Conservation (phyloP, 35 echinoderm and acorn worm species). For the Anneissia japonica region DNA sequence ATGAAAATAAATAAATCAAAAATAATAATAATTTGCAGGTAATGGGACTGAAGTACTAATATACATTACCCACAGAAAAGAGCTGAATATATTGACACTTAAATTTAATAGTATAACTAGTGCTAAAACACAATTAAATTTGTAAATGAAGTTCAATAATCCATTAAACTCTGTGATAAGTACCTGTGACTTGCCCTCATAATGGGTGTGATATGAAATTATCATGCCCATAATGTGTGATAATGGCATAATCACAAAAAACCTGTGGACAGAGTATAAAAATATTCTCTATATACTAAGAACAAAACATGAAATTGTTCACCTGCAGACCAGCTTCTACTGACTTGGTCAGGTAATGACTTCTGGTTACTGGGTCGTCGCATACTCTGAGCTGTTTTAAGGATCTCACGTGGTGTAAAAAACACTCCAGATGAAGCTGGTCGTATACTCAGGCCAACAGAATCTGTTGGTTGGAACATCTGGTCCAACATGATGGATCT, state of each 20-base stretch:
- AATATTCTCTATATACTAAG: neutral
- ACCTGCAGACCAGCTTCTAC: constrained; percentile 40
- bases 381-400: constrained; percentile 54
- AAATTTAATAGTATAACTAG: no score
- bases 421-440: constrained; percentile 67
- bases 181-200: constrained; percentile 11
- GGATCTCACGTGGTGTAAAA: constrained; percentile 78
- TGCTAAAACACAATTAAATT: no score
- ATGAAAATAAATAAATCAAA: no score
- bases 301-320: neutral
- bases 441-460: constrained; percentile 18
- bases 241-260: neutral
- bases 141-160: no score
- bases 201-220: neutral
- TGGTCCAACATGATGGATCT: neutral
- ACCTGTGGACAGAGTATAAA: neutral
- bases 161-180: no score
- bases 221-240: neutral
- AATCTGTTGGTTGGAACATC: neutral
- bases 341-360: constrained; percentile 36
- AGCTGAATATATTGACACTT: no score
- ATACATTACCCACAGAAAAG: no score
- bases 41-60: no score
- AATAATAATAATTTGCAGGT: no score
- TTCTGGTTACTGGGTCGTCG: constrained; percentile 22